Percentiles rank a stretch among this genome's conserved stretches.
Conservation (phyloP, 2,797 vertebrate species). For the Sebastes itinus region DNA sequence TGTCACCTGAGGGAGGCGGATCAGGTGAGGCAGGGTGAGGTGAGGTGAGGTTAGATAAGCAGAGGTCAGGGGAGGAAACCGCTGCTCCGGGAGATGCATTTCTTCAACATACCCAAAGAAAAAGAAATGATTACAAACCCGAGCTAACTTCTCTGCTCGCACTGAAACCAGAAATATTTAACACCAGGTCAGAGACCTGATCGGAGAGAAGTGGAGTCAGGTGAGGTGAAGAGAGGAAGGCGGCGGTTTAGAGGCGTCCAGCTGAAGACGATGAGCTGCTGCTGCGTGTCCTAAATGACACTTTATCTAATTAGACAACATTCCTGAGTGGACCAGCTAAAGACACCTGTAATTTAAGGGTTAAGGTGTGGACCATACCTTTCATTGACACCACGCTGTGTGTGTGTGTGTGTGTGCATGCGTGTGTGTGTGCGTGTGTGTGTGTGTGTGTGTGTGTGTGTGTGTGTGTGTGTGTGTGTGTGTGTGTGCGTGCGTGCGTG, state of each 20-base stretch:
- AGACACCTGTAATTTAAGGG: constrained; percentile 40
- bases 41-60: constrained; percentile 20
- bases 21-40: constrained; percentile 11
- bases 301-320: constrained; percentile 27
- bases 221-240: neutral
- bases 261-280: neutral
- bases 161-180: too few relatives aligned
- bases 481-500: neutral
- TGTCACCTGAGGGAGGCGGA: constrained; percentile 40
- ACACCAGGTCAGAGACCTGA: neutral
- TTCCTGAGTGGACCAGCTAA: neutral
- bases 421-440: neutral
- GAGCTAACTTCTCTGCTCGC: neutral
- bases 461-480: too few relatives aligned
- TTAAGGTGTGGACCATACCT: neutral
- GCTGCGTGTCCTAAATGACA: neutral
- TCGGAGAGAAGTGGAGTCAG: neutral
- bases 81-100: constrained; percentile 33
- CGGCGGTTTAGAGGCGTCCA: neutral
- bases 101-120: constrained; percentile 1
- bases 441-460: neutral
- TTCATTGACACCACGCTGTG: constrained; percentile 1
- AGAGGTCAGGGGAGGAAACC: constrained; percentile 20
- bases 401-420: neutral
- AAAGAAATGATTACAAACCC: neutral